Evolutionary conservation across 2,797 vertebrate species (phyloP).

Genomic region (Propithecus deckenii): DNA sequence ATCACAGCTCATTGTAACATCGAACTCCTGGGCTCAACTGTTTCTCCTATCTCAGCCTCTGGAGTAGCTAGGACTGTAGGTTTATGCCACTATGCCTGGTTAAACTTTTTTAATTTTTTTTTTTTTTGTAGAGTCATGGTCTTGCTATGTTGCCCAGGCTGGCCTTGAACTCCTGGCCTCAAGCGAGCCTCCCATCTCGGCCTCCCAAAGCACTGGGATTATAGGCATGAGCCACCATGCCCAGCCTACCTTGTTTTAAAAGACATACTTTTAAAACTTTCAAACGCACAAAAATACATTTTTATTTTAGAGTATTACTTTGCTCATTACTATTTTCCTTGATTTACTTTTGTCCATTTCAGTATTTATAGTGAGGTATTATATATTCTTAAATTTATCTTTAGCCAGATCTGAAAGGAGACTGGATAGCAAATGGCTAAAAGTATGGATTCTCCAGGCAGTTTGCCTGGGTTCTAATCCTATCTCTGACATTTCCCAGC

Average conservation of each 20-base stretch:
- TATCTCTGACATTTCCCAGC: background rate
- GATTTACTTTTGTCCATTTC: background rate
- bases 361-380: background rate
- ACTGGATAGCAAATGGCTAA: background rate
- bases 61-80: background rate
- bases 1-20: no score
- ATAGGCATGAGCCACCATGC: background rate
- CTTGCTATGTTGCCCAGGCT: background rate
- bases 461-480: background rate
- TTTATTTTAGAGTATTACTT: constrained; percentile 5
- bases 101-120: background rate
- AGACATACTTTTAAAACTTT: background rate
- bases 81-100: background rate
- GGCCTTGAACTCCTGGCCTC: background rate
- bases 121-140: background rate
- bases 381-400: background rate
- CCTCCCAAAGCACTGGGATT: background rate
- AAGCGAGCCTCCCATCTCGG: background rate
- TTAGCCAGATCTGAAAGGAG: background rate
- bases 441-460: background rate
- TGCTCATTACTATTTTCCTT: background rate
- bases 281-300: background rate
- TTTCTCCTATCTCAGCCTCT: background rate
- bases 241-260: background rate
- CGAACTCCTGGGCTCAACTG: no score